Conservation (phyloP, 1,140 invertebrate genomes). For the Apis laboriosa region DNA sequence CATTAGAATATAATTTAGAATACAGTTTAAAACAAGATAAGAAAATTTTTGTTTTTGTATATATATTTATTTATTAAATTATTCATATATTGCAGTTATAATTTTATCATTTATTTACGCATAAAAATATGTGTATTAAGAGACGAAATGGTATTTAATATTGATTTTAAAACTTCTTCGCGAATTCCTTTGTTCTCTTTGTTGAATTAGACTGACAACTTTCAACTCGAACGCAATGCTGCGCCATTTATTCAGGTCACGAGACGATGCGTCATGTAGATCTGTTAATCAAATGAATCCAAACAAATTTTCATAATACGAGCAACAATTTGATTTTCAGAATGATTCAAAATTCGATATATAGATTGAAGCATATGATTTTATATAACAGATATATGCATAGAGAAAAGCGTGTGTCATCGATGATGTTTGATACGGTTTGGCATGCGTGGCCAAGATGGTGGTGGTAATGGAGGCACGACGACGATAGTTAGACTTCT, state of each 20-base stretch:
- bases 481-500: constrained; percentile 34
- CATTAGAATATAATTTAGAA: not conserved
- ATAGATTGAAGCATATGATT: not conserved
- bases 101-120: not conserved
- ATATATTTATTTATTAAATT: not conserved
- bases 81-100: too few relatives aligned
- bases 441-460: constrained; percentile 54
- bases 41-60: too few relatives aligned
- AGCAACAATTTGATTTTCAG: not conserved
- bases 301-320: constrained; percentile 21
- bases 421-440: constrained; percentile 46
- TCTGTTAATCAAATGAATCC: constrained; percentile 7
- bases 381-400: not conserved
- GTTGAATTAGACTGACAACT: not conserved
- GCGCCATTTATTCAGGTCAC: constrained; percentile 23
- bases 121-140: too few relatives aligned
- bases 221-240: constrained; percentile 9
- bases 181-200: constrained; percentile 29
- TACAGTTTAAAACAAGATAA: not conserved
- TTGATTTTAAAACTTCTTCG: not conserved
- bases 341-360: constrained; percentile 10
- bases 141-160: not conserved
- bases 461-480: constrained; percentile 45
- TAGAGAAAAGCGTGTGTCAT: constrained; percentile 48
- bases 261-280: constrained; percentile 10